Conservation (phyloP, 1,140 invertebrate genomes). For the Brachionus asplanchnoidis region DNA sequence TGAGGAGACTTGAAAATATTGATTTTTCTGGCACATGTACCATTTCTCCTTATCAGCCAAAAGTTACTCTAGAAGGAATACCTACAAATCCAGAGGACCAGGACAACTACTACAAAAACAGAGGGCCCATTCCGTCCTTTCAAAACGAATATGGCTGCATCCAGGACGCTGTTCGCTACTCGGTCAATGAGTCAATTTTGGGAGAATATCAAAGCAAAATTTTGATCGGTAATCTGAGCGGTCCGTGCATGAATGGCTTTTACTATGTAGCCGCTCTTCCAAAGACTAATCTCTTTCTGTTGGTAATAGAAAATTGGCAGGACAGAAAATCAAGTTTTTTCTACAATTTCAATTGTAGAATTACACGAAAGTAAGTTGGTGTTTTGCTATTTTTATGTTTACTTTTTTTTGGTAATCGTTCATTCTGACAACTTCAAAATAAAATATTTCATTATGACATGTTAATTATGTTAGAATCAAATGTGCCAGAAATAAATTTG, state of each 20-base stretch:
- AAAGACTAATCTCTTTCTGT: constrained; percentile 57
- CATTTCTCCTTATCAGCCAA: constrained; percentile 54
- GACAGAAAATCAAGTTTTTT: constrained; percentile 50
- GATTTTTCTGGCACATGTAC: constrained; percentile 58
- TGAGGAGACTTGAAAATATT: constrained; percentile 51
- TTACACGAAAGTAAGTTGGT: constrained; percentile 51
- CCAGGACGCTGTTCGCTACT: constrained; percentile 56
- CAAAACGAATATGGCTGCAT: constrained; percentile 58
- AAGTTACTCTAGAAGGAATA: constrained; percentile 57
- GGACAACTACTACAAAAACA: constrained; percentile 57
- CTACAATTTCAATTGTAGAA: constrained; percentile 59
- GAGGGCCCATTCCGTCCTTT: constrained; percentile 58
- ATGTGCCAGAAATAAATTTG: too few species aligned
- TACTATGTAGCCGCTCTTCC: constrained; percentile 58
- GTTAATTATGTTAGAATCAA: too few species aligned
- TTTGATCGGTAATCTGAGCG: constrained; percentile 58
- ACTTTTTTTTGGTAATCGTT: too few species aligned
- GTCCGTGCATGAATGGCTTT: constrained; percentile 58
- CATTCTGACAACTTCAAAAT: too few species aligned
- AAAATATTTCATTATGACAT: too few species aligned
- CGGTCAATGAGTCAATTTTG: constrained; percentile 49
- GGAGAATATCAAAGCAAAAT: constrained; percentile 54
- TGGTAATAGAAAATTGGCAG: constrained; percentile 58
- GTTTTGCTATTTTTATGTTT: neutral
- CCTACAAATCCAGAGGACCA: constrained; percentile 57